phyloP scores from a whole-genome alignment of 2,113 vertebrate genomes.

The Sciurus niger region DNA sequence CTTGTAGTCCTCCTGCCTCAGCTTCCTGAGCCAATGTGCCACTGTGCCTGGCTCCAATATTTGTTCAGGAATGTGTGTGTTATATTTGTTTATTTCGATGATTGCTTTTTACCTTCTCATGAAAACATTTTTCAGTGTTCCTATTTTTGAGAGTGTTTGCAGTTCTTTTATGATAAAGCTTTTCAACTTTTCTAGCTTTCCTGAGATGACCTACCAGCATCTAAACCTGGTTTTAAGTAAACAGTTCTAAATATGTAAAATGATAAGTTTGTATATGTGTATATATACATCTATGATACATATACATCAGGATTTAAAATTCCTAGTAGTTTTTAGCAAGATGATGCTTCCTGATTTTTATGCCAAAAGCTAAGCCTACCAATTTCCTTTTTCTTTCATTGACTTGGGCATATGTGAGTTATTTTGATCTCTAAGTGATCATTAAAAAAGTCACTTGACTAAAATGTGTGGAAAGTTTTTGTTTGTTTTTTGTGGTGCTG shows the following conservation, averaged over 20 bases:
- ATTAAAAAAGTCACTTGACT: slow-evolving; percentile 22
- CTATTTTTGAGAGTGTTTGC: slow-evolving; percentile 56
- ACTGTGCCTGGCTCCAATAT: not conserved
- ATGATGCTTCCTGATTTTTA: slow-evolving; percentile 36
- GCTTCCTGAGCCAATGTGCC: too few relatives aligned
- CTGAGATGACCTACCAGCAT: not conserved
- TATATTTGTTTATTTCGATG: slow-evolving; percentile 14
- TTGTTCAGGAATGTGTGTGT: slow-evolving; percentile 36
- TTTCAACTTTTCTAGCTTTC: slow-evolving; percentile 55
- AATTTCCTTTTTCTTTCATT: slow-evolving; percentile 58
- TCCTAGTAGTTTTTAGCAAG: slow-evolving; percentile 12
- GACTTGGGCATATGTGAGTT: slow-evolving; percentile 45
- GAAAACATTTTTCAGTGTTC: slow-evolving; percentile 21
- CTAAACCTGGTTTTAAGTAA: slow-evolving; percentile 25
- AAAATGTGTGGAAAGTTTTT: slow-evolving; percentile 50
- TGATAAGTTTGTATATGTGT: not conserved
- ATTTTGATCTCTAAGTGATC: slow-evolving; percentile 54
- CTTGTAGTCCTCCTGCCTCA: too few relatives aligned
- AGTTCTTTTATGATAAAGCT: slow-evolving; percentile 57
- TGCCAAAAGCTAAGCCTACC: slow-evolving; percentile 33
- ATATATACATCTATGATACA: not conserved
- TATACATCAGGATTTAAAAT: slow-evolving; percentile 25
- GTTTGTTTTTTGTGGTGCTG: not conserved
- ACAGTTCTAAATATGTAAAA: slow-evolving; percentile 45
- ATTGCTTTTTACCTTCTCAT: slow-evolving; percentile 57